These are phyloP conservation scores for Phortica variegata DNA, from an alignment of 1,140 invertebrate genomes.

Conservation along the genomic window DNA sequence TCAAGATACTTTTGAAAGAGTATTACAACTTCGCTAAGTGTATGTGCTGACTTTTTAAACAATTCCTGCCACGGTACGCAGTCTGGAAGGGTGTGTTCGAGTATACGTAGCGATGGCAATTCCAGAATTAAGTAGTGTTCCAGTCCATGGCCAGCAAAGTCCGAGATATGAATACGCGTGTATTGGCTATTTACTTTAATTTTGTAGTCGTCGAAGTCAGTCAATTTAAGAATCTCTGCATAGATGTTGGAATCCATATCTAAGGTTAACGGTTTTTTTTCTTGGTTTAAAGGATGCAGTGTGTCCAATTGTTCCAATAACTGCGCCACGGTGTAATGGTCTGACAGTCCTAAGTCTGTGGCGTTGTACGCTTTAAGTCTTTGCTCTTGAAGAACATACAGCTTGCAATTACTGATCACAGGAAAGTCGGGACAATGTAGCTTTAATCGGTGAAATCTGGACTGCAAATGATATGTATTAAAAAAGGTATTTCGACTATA, in stretches of 20 bases:
- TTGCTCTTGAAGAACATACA: conserved; percentile 5
- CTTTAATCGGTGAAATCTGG: too few relatives aligned
- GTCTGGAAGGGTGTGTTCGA: conserved; percentile 40
- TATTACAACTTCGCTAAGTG: conserved; percentile 16
- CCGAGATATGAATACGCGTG: conserved; percentile 26
- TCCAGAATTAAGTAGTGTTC: conserved; percentile 41
- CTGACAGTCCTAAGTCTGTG: conserved; percentile 17
- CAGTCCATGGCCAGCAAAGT: conserved; percentile 27
- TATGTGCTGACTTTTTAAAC: conserved; percentile 17
- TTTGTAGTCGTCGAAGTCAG: conserved; percentile 28
- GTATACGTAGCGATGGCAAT: conserved; percentile 26
- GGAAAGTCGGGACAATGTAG: too few relatives aligned
- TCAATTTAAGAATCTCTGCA: conserved; percentile 29
- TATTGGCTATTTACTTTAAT: conserved; percentile 26
- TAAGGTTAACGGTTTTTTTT: not conserved
- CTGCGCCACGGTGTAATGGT: conserved; percentile 13
- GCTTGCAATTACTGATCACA: conserved; percentile 13
- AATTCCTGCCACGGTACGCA: conserved; percentile 26
- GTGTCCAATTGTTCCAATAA: conserved; percentile 2
- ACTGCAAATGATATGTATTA: too few relatives aligned
- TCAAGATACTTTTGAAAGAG: too few relatives aligned
- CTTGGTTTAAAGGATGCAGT: not conserved
- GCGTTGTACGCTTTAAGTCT: too few relatives aligned
- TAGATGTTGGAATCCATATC: conserved; percentile 20
- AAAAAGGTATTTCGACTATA: too few relatives aligned